Evolutionary conservation across 2,888 invertebrate genomes (phyloP).

Genomic region (Lapara coniferarum): DNA sequence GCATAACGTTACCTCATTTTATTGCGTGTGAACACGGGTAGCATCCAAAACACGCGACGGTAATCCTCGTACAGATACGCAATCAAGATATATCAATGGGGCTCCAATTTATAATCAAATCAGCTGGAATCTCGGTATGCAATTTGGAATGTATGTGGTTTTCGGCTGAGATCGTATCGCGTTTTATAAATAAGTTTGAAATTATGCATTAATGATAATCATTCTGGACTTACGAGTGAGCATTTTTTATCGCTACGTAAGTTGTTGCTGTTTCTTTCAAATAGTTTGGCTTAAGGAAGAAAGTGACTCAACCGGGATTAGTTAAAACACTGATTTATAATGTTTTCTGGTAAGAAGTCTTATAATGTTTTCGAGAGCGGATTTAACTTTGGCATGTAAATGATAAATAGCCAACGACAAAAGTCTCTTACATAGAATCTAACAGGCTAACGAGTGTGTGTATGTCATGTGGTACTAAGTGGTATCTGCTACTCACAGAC

Average conservation of each 20-base stretch:
- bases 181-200: neutral
- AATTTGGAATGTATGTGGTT: neutral
- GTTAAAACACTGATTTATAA: too few species aligned
- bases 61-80: constrained; percentile 52
- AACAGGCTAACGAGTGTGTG: too few species aligned
- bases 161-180: neutral
- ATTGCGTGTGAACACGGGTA: constrained; percentile 72
- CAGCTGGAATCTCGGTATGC: constrained; percentile 6
- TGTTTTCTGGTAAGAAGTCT: too few species aligned
- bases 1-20: constrained; percentile 26
- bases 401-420: too few species aligned
- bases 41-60: constrained; percentile 60
- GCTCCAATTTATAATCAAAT: neutral
- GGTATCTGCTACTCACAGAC: too few species aligned
- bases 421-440: too few species aligned
- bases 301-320: too few species aligned
- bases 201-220: neutral
- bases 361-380: too few species aligned
- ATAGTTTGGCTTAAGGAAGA: too few species aligned
- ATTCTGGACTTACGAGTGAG: neutral
- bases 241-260: neutral
- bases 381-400: too few species aligned
- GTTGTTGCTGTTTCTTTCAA: too few species aligned
- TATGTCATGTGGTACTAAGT: too few species aligned
- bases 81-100: neutral